Evolutionary conservation across 2,113 vertebrate genomes (phyloP).

Genomic region (Takifugu bimaculatus): DNA sequence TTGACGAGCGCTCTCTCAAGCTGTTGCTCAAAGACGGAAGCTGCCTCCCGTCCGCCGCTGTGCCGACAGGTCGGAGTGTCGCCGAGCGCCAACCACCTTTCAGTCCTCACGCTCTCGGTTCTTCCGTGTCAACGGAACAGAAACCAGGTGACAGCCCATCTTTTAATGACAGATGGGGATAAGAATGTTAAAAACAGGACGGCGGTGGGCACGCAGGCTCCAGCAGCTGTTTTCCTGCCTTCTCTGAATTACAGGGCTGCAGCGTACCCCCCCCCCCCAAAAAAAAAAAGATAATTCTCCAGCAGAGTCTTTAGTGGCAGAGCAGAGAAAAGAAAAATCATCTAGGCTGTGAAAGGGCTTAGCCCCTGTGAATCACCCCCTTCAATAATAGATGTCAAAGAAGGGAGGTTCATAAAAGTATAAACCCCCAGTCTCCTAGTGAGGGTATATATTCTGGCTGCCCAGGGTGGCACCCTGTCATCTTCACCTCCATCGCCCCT

Average conservation of each 20-base stretch:
- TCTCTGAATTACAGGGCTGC: slow-evolving; percentile 54
- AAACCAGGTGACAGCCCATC: slow-evolving; percentile 51
- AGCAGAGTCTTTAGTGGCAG: slow-evolving; percentile 44
- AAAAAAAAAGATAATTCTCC: background rate
- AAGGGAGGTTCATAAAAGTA: slow-evolving; percentile 71
- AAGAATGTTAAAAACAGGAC: slow-evolving; percentile 70
- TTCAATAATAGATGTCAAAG: slow-evolving; percentile 71
- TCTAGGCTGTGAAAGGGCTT: slow-evolving; percentile 50
- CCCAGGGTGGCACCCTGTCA: slow-evolving; percentile 23
- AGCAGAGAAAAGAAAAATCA: slow-evolving; percentile 31
- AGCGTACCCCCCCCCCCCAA: too few species aligned
- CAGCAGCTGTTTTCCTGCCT: slow-evolving; percentile 62
- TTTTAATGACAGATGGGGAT: slow-evolving; percentile 66
- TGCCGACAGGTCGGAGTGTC: slow-evolving; percentile 55
- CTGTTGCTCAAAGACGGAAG: slow-evolving; percentile 59
- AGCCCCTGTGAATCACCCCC: slow-evolving; percentile 47
- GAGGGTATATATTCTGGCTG: slow-evolving; percentile 32
- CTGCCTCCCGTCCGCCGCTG: slow-evolving; percentile 41
- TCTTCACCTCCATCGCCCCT: background rate
- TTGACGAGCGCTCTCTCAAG: slow-evolving; percentile 39
- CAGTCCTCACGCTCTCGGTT: slow-evolving; percentile 11
- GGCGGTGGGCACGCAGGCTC: slow-evolving; percentile 4
- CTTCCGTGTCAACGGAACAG: slow-evolving; percentile 24
- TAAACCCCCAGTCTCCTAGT: slow-evolving; percentile 56
- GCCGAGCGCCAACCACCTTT: slow-evolving; percentile 12